Base-by-base conservation (phyloP, 1,140 invertebrate species). In the Drosophila takahashii region DNA sequence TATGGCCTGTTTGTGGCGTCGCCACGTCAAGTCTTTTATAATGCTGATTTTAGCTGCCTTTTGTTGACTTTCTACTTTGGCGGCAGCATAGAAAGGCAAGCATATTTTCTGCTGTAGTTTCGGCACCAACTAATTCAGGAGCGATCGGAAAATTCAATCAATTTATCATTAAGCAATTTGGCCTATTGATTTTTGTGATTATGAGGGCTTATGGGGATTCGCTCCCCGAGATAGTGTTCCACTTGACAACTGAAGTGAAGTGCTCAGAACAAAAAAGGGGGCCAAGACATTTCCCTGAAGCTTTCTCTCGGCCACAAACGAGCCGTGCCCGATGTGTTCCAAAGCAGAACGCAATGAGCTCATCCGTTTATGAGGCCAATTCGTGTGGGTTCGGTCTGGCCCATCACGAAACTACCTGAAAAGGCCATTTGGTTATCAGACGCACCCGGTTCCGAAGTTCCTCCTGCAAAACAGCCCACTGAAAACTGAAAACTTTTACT, bases 401-500 rank as follows among this genome's bases (percentile, higher is more conserved):
- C 39, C 26, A 64, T 42, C 69, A 79, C 81, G 50, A 62, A 57
- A 61, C 27, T 13, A 18, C 13, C 36, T 10, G 39, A 27, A 58
- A 42, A 65, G 62, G 50, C 45, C n/a, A 66, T 56, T 54, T 29
- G 27, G 27, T 66, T 67, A 78, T 78, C 70, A 70, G 29, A 47
- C 37, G 53, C 37, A 29, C 65, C 59, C 41, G 53, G 16, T 57
- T 41, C 22, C 62, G 11, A 32, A 51, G 32, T 27, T 15, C 45
- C 37, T 22, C 37, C 22, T 22, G 22, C 18, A 10, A 44, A 37
- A 11, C 32, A 26, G 26, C 39, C 22, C 32, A 65, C 9, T 15
- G 42, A 71, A 47, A 51, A 75, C 15, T 61, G 22, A 51, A 58
- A 81, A 83, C 83, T 86, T 86, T 86, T 79, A 81, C 81, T 87